These are phyloP conservation scores for Sarotherodon lohbergeri DNA, from an alignment of 2,113 vertebrate species.

Conservation along the genomic window DNA sequence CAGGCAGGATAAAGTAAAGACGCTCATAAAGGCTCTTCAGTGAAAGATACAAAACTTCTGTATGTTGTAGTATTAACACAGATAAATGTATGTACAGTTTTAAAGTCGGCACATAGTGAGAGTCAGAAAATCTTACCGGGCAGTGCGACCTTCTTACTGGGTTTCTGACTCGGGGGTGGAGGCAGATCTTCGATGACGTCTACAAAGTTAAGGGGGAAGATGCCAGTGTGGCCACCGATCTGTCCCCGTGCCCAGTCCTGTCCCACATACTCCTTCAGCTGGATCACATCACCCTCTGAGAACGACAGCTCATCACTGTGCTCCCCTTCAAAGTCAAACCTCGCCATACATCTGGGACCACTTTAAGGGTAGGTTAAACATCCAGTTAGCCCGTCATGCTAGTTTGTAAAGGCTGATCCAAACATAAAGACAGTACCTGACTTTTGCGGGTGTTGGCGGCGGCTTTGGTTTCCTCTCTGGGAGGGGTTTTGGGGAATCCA, in stretches of 20 bases:
- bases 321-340: conserved; percentile 89
- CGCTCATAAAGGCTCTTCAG: neutral
- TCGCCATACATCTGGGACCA: conserved; percentile 82
- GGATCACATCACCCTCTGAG: conserved; percentile 85
- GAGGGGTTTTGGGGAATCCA: conserved; percentile 69
- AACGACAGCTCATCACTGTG: conserved; percentile 87
- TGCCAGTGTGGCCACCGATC: conserved; percentile 68
- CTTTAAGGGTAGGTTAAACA: conserved; percentile 55
- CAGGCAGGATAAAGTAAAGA: neutral
- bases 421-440: conserved; percentile 65
- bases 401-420: neutral
- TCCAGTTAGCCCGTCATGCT: neutral
- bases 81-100: neutral
- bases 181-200: conserved; percentile 85
- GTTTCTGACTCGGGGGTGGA: conserved; percentile 6
- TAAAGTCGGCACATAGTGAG: neutral
- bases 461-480: conserved; percentile 59
- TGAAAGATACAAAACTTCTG: neutral
- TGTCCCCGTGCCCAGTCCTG: conserved; percentile 91
- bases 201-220: conserved; percentile 92
- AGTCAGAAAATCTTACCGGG: conserved; percentile 48
- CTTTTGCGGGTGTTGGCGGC: conserved; percentile 37
- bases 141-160: conserved; percentile 21
- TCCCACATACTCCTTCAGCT: conserved; percentile 80
- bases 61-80: neutral